phyloP scores from a whole-genome alignment of 2,113 vertebrate species.

The Brienomyrus longianalis region DNA sequence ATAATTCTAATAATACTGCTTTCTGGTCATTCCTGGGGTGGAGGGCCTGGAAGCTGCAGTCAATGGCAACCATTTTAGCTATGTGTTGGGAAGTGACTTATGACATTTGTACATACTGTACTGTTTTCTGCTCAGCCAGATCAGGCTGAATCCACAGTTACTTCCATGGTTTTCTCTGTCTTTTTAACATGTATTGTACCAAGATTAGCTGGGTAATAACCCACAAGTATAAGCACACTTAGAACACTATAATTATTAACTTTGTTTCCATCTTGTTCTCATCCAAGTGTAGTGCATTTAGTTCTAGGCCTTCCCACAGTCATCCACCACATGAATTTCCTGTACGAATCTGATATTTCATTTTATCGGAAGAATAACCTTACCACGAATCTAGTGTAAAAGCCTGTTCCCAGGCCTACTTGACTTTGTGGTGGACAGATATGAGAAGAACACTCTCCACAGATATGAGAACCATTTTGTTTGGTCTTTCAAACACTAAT shows the following conservation, averaged over 20 bases:
- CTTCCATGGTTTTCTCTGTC: background rate
- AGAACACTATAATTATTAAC: background rate
- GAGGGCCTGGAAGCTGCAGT: background rate
- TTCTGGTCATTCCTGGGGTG: background rate
- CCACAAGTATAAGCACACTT: background rate
- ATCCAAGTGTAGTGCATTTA: background rate
- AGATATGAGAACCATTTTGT: background rate
- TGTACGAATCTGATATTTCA: background rate
- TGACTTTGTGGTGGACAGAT: conserved; percentile 5
- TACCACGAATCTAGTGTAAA: background rate
- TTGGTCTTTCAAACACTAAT: background rate
- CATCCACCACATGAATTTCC: background rate
- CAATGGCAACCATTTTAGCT: background rate
- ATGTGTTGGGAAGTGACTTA: background rate
- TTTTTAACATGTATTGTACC: background rate
- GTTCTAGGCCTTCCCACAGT: background rate
- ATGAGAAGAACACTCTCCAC: background rate
- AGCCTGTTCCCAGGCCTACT: background rate
- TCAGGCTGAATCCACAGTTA: background rate
- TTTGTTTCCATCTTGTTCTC: background rate
- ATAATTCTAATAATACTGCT: background rate
- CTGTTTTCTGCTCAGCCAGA: background rate
- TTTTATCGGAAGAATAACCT: background rate
- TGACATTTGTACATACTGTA: background rate
- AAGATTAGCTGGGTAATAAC: background rate